These are phyloP conservation scores for Zaprionus tsacasi DNA, from an alignment of 1,140 invertebrate genomes.

Conservation along the genomic window DNA sequence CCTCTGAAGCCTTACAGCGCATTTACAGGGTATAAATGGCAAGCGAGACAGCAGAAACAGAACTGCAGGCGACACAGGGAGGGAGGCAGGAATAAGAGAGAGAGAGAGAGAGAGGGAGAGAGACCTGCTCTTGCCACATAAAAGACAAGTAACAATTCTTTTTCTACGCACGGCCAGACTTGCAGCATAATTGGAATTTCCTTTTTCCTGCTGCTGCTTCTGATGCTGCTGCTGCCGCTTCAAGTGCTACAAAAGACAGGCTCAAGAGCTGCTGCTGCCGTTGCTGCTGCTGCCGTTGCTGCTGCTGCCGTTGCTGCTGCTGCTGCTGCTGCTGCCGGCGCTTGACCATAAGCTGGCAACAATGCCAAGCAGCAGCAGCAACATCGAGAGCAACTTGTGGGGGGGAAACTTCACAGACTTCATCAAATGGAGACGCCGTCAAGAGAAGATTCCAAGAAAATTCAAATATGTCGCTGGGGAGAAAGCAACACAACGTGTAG, in stretches of 20 bases:
- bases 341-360: slow-evolving; percentile 40
- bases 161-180: slow-evolving; percentile 76
- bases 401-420: slow-evolving; percentile 27
- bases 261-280: slow-evolving; percentile 27
- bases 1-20: not conserved
- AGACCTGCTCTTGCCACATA: slow-evolving; percentile 29
- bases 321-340: slow-evolving; percentile 21
- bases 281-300: slow-evolving; percentile 16
- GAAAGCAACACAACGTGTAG: slow-evolving; percentile 22
- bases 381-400: slow-evolving; percentile 5
- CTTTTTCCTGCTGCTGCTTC: slow-evolving; percentile 66
- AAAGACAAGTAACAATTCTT: slow-evolving; percentile 74
- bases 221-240: slow-evolving; percentile 13
- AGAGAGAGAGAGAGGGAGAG: too few relatives aligned
- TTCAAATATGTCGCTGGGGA: slow-evolving; percentile 36
- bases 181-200: slow-evolving; percentile 82
- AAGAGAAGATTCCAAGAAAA: slow-evolving; percentile 47
- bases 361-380: slow-evolving; percentile 9
- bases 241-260: slow-evolving; percentile 50
- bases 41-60: slow-evolving; percentile 21
- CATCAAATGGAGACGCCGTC: slow-evolving; percentile 33
- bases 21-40: slow-evolving; percentile 1
- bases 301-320: slow-evolving; percentile 8
- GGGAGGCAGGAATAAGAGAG: too few relatives aligned
- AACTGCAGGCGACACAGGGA: slow-evolving; percentile 27